Evolutionary conservation across 2,113 vertebrate genomes (phyloP), one percentile per base, ranked within the genome.

Genomic region (Andinoacara biseriatus): DNA sequence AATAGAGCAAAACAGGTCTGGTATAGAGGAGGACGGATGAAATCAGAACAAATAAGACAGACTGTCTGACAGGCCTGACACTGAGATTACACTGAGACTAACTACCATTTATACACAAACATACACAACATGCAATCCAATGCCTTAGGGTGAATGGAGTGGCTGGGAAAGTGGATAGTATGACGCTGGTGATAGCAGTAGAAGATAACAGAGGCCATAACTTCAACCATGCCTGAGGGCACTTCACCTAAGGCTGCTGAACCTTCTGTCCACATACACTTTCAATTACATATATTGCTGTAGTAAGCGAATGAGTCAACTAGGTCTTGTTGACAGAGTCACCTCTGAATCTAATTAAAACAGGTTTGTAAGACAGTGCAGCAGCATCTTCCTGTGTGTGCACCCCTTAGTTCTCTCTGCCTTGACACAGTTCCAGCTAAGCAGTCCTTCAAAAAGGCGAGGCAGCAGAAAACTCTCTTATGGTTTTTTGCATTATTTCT

Each of bases 221-320:
- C 67, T 85, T 83, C 76, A 85, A 80, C 79, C 74, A 54, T 61
- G n/a, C 69, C 72, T 35, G 14, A 54, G 38, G 78, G 69, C 40
- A 82, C 31, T 52, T 58, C 74, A 79, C 74, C 63, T 78, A 5
- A 56, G 9, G 15, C 60, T 82, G 58, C 35, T n/a, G 74, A 59
- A 18, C 59, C 62, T 46, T 83, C 65, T 62, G 38, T 80, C 49
- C 31, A 40, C 14, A 63, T 38, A 80, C 75, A 52, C 69, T 75
- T 84, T 86, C 84, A 88, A 92, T 92, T 86, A 90, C 24, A 81
- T 10, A 82, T 91, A 88, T 87, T 82, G 91, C 91, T 91, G 86
- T 74, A 58, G 65, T 91, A 86, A 81, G 90, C 78, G 18, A 86
- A 87, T 67, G 62, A 86, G 35, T 81, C 61, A 86, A 79, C 83